Conservation (phyloP, 2,113 vertebrate species). For the Cryptomyrus ogoouensis region DNA sequence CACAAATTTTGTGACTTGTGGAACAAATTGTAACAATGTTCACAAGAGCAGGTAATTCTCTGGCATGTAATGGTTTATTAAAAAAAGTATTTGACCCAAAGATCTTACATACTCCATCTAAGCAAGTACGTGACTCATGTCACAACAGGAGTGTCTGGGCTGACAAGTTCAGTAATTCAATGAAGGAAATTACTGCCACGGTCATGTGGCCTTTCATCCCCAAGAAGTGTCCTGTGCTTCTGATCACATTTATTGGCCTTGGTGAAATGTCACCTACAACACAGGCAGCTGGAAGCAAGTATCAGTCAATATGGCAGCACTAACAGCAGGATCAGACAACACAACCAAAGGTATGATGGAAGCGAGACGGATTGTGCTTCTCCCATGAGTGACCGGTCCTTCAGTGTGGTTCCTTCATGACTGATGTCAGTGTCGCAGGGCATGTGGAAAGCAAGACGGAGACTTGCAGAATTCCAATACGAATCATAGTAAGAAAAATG, state of each 20-base stretch:
- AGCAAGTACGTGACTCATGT: background rate
- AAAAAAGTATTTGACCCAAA: background rate
- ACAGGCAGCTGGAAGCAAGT: background rate
- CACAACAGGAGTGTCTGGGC: background rate
- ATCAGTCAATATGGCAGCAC: background rate
- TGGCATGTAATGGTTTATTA: background rate
- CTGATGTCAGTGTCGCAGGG: background rate
- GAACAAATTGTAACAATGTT: background rate
- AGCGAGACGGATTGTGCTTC: background rate
- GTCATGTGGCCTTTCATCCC: background rate
- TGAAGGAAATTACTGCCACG: background rate
- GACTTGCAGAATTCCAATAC: background rate
- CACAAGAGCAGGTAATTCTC: background rate
- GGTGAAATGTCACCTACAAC: background rate
- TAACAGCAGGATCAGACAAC: background rate
- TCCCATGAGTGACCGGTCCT: background rate
- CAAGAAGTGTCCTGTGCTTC: background rate
- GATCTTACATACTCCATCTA: background rate
- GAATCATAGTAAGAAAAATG: background rate
- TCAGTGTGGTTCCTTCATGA: background rate
- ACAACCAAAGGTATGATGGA: background rate
- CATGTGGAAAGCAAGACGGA: background rate
- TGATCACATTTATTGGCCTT: background rate
- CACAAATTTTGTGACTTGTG: background rate
- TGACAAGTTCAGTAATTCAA: constrained; percentile 9